Evolutionary conservation across 2,888 invertebrate genomes (phyloP), one percentile per base, ranked within the genome.

Genomic region (Torymus tubicola): DNA sequence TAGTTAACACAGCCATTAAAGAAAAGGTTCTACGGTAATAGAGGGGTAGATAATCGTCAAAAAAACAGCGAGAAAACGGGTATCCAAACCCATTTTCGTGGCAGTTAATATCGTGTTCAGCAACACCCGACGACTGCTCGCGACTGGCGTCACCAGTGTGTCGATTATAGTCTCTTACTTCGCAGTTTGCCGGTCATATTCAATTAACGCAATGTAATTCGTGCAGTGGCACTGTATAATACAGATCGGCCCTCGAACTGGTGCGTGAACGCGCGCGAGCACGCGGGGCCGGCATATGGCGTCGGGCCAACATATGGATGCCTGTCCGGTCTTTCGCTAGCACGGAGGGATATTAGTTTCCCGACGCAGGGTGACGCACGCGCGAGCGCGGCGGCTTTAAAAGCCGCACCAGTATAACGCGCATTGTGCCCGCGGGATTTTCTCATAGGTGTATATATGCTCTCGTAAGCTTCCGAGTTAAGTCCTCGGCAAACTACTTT

Each of bases 161-260:
- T 58, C 70, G 64, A 77, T 69, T 76, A 70, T 50, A 64, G 64
- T 18, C 71, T 71, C 71, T 78, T 78, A 78, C 64, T 64, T 71
- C n/a, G 77, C 67, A 80, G 79, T 80, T 80, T 74, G 64, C 79
- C 64, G 42, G 31, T 73, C 67, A 72, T 81, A 86, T 87, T 87
- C 84, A 85, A 87, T 87, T 87, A 86, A 85, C 85, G 85, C 85
- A 84, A 86, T 86, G 84, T 83, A 82, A 85, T 86, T 86, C 83
- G 83, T 83, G 85, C 57, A 64, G 8, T 10, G 65, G 12, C 60
- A 70, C 21, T 55, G 42, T 18, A 60, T 50, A 24, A 8, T 58
- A 70, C 16, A n/a, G 18, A 70, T n/a, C 52, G 65, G 64, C 71
- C 60, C 73, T 73, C 53, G 55, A 73, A 21, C 13, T 31, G 8